These are phyloP conservation scores for Thermophis baileyi DNA, from an alignment of 2,113 vertebrate genomes.

Conservation along the genomic window DNA sequence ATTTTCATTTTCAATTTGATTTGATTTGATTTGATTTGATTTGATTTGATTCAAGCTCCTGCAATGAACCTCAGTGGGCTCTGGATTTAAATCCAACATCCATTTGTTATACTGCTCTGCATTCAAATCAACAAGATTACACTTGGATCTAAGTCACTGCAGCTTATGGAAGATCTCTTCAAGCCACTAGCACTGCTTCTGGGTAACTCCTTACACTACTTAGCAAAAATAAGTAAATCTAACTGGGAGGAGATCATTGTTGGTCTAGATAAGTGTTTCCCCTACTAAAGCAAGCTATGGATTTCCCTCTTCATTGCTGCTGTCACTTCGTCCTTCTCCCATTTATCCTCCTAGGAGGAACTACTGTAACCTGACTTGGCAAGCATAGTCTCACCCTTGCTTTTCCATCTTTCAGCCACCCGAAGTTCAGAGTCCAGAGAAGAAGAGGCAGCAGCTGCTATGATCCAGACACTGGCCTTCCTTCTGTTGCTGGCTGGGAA, in stretches of 20 bases:
- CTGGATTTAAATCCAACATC: neutral
- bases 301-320: neutral
- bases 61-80: neutral
- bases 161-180: neutral
- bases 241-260: neutral
- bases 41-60: neutral
- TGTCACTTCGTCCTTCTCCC: neutral
- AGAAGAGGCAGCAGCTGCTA: slow-evolving; percentile 44
- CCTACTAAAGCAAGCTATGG: neutral
- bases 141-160: no score
- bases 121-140: no score
- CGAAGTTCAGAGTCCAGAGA: slow-evolving; percentile 56
- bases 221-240: neutral
- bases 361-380: slow-evolving; percentile 18
- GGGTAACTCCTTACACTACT: neutral
- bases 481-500: slow-evolving; percentile 37
- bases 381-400: neutral
- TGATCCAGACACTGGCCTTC: slow-evolving; percentile 43
- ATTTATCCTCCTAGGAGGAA: neutral
- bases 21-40: neutral
- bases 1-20: neutral
- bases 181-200: neutral
- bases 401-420: slow-evolving; percentile 52
- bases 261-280: neutral
- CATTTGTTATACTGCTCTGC: neutral